Base-by-base conservation (phyloP, 2,113 vertebrate genomes). In the Paramisgurnus dabryanus region DNA sequence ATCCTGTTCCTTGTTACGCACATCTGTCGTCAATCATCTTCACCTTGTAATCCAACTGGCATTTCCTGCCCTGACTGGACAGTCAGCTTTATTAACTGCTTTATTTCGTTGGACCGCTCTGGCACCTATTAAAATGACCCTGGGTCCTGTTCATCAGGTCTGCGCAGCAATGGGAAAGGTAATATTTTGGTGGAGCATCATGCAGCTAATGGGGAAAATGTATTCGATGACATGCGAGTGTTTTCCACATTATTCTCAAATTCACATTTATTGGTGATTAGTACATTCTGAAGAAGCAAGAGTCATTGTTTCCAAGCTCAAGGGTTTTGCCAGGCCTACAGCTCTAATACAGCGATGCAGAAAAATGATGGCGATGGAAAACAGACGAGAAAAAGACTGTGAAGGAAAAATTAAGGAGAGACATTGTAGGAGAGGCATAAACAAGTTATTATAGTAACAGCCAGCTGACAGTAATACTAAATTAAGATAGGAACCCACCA, bases 1-100 rank as follows among this genome's bases (percentile, higher is more conserved):
- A 80, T 81, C 82, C 73, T 70, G 70, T 78, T 89, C 78, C 88
- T 89, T 80, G 83, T 93, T 90, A 90, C 90, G 86, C 88, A 91
- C 90, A 93, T 92, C 91, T 93, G 92, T 89, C 89, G 90, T 92
- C 90, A 90, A 91, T 93, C 90, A 88, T 82, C 53, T 69, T 63
- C 79, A 85, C 89, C 85, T 82, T 87, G 84, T 90, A 91, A 91
- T 91, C 84, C 85, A 81, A 82, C 80, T 87, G 90, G 90, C 81
- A 92, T 93, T 93, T 93, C 91, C 91, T 91, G 89, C 80, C 50
- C 8, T 7, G 80, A 78, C 79, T 84, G 11, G 84, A 88, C 87
- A 81, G 81, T 85, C 69, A 78, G 79, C 79, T 73, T 73, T 76
- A n/a, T 87, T 69, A 27, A 40, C 67, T 58, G 41, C n/a, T 57